Evolutionary conservation across 2,113 vertebrate species (phyloP).

Genomic region (Elachura formosa): DNA sequence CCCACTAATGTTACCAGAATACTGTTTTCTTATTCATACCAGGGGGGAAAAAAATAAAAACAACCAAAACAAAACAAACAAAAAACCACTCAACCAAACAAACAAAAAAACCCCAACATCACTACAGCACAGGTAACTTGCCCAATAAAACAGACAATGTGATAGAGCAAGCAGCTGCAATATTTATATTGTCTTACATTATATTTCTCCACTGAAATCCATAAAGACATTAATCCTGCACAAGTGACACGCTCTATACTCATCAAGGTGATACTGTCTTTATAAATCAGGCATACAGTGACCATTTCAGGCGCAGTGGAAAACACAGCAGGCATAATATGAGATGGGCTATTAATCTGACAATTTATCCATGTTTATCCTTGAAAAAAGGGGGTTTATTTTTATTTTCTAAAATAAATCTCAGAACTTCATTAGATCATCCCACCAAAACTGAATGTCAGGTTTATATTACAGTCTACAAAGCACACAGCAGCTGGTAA

Average conservation of each 20-base stretch:
- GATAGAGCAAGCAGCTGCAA: not conserved
- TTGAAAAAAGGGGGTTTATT: not conserved
- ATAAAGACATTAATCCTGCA: constrained; percentile 34
- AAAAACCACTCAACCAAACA: too few species aligned
- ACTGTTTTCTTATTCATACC: not conserved
- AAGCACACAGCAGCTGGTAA: not conserved
- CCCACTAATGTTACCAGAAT: not conserved
- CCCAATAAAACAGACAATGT: not conserved
- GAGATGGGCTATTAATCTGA: not conserved
- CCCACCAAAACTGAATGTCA: not conserved
- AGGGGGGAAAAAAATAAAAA: too few species aligned
- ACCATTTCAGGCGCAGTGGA: not conserved
- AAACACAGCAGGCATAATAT: not conserved
- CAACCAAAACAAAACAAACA: not conserved
- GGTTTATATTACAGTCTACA: not conserved
- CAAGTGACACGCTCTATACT: constrained; percentile 15
- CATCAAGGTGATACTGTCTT: constrained; percentile 47
- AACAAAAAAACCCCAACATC: not conserved
- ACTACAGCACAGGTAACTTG: not conserved
- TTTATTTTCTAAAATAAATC: not conserved
- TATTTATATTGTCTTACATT: not conserved
- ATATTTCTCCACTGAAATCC: constrained; percentile 5
- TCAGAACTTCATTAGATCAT: not conserved
- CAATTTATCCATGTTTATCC: not conserved
- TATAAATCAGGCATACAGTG: constrained; percentile 11